Evolutionary conservation across 2,888 invertebrate genomes (phyloP), one percentile per base, ranked within the genome.

Genomic region (Lithodes maja): DNA sequence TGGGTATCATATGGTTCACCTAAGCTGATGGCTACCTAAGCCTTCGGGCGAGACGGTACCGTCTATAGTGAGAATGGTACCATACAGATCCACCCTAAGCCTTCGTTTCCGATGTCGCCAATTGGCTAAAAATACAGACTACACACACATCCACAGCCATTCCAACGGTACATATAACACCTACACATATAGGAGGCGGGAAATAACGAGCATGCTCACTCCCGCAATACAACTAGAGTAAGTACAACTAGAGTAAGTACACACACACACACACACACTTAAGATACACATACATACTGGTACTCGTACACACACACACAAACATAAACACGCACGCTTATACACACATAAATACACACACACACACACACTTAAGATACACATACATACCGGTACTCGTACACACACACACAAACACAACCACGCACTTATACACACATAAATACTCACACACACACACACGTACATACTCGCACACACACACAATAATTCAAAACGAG

Each of bases 371-470:
- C 79, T 49, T 50, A 3, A 3, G 50, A 80, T 17, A 80, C 55
- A 80, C 55, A 80, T 55, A 54, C n/a, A 80, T 50, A 49, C 50
- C 7, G 3, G 33, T 2, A 80, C 55, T 54, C 55, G 54, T 2
- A 81, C 69, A 82, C 54, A 82, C 69, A 82, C 69, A 69, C 52
- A 80, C 80, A 80, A n/a, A 80, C n/a, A 55, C 55, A 54, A 9
- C 7, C 54, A 55, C 69, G 50, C 82, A 50, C 69, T 53, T 52
- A 82, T 52, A 69, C 49, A 83, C 71, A 83, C 71, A 71, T 52
- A 83, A 15, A 83, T 33, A 69, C 71, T 69, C 17, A 83, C 52
- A 69, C 52, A 83, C 71, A 83, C 71, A 83, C 71, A 83, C 71
- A 69, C 52, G 71, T 52, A 71, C 71, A 83, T 52, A 71, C 52